Base-by-base conservation (phyloP, 2,888 invertebrate species). In the Parapristionchus giblindavisi region DNA sequence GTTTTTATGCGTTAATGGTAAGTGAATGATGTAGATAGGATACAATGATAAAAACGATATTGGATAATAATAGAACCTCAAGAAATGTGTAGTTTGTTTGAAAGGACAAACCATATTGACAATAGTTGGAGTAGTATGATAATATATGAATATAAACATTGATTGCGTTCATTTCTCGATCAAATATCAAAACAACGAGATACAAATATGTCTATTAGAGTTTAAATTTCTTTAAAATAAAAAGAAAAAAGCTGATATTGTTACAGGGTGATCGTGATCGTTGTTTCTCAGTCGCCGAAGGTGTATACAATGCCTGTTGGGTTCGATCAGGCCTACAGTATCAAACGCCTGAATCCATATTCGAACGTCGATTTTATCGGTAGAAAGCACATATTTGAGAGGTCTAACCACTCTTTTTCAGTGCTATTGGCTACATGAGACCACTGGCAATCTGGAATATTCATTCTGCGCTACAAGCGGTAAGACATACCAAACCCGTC, bases 371-470 rank as follows among this genome's bases (percentile, higher is more conserved):
- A 8, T 58, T 48, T 34, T 63, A 56, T 52, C 24, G 66, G 68
- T 72, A 29, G 38, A 6, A 14, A 6, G 54, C n/a, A n/a, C n/a
- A 14, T 48, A 14, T 48, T 48, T 48, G 11, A 14, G 48, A 14
- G 11, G 48, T 14, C 48, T 48, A 48, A 21, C 21, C 48, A 48
- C 11, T 21, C 14, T 14, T 32, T 77, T 95, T 94, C 89, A 92
- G 96, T 3, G 92, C 95, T 0, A 91, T 95, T 70, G 95, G 92
- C 0, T 96, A 96, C 89, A 96, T 96, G 96, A 91, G 96, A 29
- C 94, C 96, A 0, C 89, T 96, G 32, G 92, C 93, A 76, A 93
- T 96, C 85, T 96, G 96, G 96, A 92, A 93, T 0, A 94, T 96
- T 91, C 94, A 95, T 87, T 91, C 92, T 80, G 93, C 93, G 1